Evolutionary conservation across 2,113 vertebrate species (phyloP), one percentile per base, ranked within the genome.

Genomic region (Phylloscopus whistleri): DNA sequence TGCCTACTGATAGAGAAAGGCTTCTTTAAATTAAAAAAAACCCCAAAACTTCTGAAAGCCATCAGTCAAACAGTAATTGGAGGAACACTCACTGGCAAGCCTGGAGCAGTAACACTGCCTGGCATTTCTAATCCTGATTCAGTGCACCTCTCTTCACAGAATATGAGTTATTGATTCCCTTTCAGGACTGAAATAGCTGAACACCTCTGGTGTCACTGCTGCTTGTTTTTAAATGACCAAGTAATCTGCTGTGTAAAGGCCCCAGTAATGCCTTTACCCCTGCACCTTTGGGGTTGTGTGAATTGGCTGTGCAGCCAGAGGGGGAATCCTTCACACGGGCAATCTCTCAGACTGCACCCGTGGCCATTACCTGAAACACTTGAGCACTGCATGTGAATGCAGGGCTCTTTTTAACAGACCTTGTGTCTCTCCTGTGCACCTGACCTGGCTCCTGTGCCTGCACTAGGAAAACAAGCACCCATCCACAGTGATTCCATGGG

Each of bases 281-380:
- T n/a, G 0, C 51, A 33, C 43, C 33, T 56, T 3, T 3, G 20
- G 55, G 16, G 0, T 0, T 58, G 33, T 63, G 62, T 27, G n/a
- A 63, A 26, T 48, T 39, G 77, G 6, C 53, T 66, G 39, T 37
- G 63, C 30, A 72, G 44, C 41, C 8, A 4, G 3, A 4, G 13
- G 19, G 31, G 31, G 23, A 18, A 24, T 20, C 5, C 37, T 46
- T 51, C 56, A 24, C 48, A 15, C 1, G 1, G 44, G 35, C 31
- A 5, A 22, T 7, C 22, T 41, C 60, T 55, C 56, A 58, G 19
- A 28, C 55, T 22, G 20, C 16, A 33, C 15, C 37, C 0, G 0
- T 1, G 8, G 63, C 64, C 28, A 7, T 19, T 16, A 11, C 4
- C 3, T 44, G 24, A 75, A 31, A 52, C 24, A 16, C 11, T 0